Conservation (phyloP, 2,888 invertebrate genomes). For the Spodoptera picta region DNA sequence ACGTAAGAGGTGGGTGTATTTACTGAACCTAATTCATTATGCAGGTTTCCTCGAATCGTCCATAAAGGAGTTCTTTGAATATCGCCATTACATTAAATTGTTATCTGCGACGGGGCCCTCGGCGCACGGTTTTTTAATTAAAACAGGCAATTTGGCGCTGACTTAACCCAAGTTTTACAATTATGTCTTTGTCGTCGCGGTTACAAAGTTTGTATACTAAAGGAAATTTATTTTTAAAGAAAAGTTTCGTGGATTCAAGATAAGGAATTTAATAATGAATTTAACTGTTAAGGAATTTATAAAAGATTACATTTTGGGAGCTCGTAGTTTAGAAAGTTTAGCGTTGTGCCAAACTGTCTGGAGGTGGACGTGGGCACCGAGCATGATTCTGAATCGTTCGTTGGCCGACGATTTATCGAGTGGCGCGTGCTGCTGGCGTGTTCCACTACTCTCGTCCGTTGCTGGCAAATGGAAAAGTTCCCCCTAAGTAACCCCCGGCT, state of each 20-base stretch:
- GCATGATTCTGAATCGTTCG: constrained; percentile 55
- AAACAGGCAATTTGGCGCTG: constrained; percentile 80
- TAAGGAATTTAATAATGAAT: constrained; percentile 53
- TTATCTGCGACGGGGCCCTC: constrained; percentile 77
- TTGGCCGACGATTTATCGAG: constrained; percentile 71
- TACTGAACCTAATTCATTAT: constrained; percentile 72
- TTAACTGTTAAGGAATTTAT: constrained; percentile 38
- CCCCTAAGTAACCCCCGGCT: constrained; percentile 68
- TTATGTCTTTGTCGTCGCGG: constrained; percentile 73
- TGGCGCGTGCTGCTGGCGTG: constrained; percentile 65
- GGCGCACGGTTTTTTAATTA: constrained; percentile 83
- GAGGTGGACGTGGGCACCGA: constrained; percentile 42
- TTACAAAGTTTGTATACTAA: constrained; percentile 64
- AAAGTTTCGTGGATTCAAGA: constrained; percentile 41
- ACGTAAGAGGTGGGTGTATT: constrained; percentile 51
- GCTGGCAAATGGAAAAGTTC: constrained; percentile 76
- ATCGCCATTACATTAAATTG: constrained; percentile 82
- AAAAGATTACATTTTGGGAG: constrained; percentile 21
- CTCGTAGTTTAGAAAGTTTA: constrained; percentile 30
- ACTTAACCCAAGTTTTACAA: constrained; percentile 76
- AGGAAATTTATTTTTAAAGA: constrained; percentile 63
- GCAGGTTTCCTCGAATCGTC: constrained; percentile 74
- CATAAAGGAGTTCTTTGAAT: constrained; percentile 80
- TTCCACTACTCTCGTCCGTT: constrained; percentile 57
- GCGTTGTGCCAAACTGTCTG: constrained; percentile 29